A percentile compares a stretch with the other conserved stretches of the same genome.
These are phyloP conservation scores for Thaleichthys pacificus DNA, from an alignment of 2,797 vertebrate genomes.

Conservation along the genomic window DNA sequence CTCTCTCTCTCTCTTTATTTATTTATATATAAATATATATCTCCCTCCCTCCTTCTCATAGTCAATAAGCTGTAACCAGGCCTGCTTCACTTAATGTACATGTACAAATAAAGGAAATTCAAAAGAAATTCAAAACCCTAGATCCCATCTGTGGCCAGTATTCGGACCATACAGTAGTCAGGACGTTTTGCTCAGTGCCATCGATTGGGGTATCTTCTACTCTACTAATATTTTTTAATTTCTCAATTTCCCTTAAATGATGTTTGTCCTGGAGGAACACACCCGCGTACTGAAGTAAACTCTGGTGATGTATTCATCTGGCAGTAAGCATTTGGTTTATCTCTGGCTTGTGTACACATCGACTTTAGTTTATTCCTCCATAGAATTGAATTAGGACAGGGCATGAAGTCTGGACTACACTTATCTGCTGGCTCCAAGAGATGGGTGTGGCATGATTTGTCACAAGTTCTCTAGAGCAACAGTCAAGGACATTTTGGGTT, in stretches of 20 bases:
- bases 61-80: not conserved
- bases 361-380: not conserved
- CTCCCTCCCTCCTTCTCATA: not conserved
- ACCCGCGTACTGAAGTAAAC: constrained; percentile 7
- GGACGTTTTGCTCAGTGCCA: not conserved
- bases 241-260: constrained; percentile 14
- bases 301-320: not conserved
- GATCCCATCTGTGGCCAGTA: too few relatives aligned
- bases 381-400: not conserved
- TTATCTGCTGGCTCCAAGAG: too few relatives aligned
- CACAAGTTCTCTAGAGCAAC: too few relatives aligned
- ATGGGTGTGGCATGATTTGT: too few relatives aligned
- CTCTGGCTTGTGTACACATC: not conserved
- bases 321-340: not conserved
- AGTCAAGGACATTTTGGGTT: too few relatives aligned
- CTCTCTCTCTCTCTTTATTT: not conserved
- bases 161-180: not conserved
- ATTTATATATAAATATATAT: not conserved
- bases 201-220: not conserved
- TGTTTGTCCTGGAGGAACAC: constrained; percentile 2
- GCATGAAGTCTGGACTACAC: not conserved
- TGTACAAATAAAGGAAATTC: too few relatives aligned
- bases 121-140: too few relatives aligned
- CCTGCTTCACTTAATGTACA: not conserved
- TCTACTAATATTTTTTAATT: not conserved